Evolutionary conservation across 2,113 vertebrate species (phyloP), one percentile per base, ranked within the genome.

Genomic region (Phycodurus eques): DNA sequence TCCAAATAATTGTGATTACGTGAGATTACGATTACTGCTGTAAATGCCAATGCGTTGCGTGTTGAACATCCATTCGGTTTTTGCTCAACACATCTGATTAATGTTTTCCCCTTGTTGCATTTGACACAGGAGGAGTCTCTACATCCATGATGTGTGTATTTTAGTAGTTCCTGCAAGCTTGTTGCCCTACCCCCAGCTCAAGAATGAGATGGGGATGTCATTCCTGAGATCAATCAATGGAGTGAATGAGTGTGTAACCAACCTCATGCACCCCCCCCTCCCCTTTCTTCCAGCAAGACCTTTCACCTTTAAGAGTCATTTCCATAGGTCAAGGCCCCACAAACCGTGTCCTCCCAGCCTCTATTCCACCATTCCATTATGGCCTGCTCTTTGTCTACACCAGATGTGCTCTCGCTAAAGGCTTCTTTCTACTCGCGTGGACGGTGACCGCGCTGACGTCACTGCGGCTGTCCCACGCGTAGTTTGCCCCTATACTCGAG

Each of bases 281-380:
- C 67, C 31, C n/a, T 68, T 71, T 71, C 82, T 71, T 71, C 81
- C 61, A 77, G 74, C 15, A 57, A 60, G 62, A 73, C 67, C 74
- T 79, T 75, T 79, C 53, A 49, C 77, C 81, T 77, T 78, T 72
- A 71, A 74, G 4, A 83, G 83, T 89, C 73, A 89, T 91, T 88
- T 90, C 87, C 91, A 93, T 87, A 92, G 90, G 91, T 90, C 88
- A 87, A n/a, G 67, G 68, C 74, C 79, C 82, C 15, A 22, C 71
- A 49, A 5, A 54, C 47, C 68, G 15, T 6, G 33, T 27, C 35
- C 8, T 44, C 68, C 68, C 78, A 57, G 47, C 53, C 68, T 60
- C 46, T 39, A 56, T 31, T 47, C 57, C 53, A 33, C 22, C n/a
- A 12, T 54, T 68, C 63, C 82, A 80, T 87, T 79, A 86, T 75